A percentile compares a stretch with the other conserved stretches of the same genome.
Conservation (phyloP, 2,113 vertebrate genomes). For the Noturus placidus region DNA sequence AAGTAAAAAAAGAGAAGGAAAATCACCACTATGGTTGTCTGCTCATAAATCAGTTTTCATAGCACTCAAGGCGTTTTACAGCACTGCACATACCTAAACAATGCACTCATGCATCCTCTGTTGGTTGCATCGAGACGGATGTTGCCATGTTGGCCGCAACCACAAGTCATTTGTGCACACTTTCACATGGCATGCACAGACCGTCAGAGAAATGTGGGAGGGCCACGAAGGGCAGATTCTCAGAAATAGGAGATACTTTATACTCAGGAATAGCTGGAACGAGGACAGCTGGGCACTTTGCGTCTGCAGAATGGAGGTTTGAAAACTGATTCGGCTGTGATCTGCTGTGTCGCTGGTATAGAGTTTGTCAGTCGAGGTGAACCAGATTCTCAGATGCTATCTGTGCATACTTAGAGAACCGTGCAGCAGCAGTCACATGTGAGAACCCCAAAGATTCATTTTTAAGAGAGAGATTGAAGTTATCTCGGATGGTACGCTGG, state of each 20-base stretch:
- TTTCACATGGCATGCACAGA: conserved; percentile 15
- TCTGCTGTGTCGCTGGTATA: not conserved
- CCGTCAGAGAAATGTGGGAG: conserved; percentile 21
- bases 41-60: not conserved
- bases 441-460: not conserved
- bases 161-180: not conserved
- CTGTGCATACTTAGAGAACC: not conserved
- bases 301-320: not conserved
- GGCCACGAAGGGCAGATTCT: conserved; percentile 10
- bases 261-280: conserved; percentile 14
- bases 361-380: conserved; percentile 10
- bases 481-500: not conserved
- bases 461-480: not conserved
- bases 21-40: not conserved
- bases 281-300: conserved; percentile 24
- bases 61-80: not conserved
- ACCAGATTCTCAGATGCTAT: conserved; percentile 4
- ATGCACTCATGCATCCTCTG: conserved; percentile 1
- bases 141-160: not conserved
- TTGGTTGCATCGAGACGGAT: conserved; percentile 18
- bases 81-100: not conserved
- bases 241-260: conserved; percentile 31
- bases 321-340: conserved; percentile 1
- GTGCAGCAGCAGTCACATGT: not conserved
- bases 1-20: not conserved